Evolutionary conservation across 2,888 invertebrate genomes (phyloP).

Genomic region (Lasioglossum zephyrum): DNA sequence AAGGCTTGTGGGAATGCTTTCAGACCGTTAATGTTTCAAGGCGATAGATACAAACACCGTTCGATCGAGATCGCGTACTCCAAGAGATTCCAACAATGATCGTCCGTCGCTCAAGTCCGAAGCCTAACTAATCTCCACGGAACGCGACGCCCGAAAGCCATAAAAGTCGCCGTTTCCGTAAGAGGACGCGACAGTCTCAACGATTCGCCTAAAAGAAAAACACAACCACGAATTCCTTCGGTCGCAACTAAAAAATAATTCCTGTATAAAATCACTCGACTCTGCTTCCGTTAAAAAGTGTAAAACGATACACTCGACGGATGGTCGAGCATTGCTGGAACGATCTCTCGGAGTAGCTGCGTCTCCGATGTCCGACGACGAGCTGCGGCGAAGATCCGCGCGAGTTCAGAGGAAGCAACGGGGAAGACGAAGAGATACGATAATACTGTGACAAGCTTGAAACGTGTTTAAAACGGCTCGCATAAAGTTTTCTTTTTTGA

Average conservation of each 20-base stretch:
- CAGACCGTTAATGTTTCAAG: slow-evolving; percentile 50
- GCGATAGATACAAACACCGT: slow-evolving; percentile 32
- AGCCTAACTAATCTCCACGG: neutral
- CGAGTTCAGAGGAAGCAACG: slow-evolving; percentile 41
- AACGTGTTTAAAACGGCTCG: slow-evolving; percentile 11
- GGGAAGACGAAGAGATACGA: slow-evolving; percentile 66
- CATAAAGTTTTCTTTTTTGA: neutral
- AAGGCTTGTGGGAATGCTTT: slow-evolving; percentile 62
- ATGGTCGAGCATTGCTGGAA: slow-evolving; percentile 2
- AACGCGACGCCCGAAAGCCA: neutral
- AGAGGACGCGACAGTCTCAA: neutral
- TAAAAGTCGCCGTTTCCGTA: neutral
- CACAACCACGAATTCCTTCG: neutral
- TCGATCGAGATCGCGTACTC: neutral
- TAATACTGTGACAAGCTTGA: slow-evolving; percentile 77
- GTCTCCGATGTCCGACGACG: neutral
- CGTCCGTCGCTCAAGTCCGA: neutral
- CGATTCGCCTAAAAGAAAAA: slow-evolving; percentile 8
- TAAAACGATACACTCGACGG: neutral
- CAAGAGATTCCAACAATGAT: slow-evolving; percentile 31
- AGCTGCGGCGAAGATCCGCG: slow-evolving; percentile 34
- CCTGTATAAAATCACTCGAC: neutral
- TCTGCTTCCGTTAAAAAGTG: neutral
- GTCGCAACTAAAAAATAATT: neutral
- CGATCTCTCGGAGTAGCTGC: slow-evolving; percentile 15